Evolutionary conservation across 2,888 invertebrate genomes (phyloP), one percentile per base, ranked within the genome.

Genomic region (Morpho achilles): DNA sequence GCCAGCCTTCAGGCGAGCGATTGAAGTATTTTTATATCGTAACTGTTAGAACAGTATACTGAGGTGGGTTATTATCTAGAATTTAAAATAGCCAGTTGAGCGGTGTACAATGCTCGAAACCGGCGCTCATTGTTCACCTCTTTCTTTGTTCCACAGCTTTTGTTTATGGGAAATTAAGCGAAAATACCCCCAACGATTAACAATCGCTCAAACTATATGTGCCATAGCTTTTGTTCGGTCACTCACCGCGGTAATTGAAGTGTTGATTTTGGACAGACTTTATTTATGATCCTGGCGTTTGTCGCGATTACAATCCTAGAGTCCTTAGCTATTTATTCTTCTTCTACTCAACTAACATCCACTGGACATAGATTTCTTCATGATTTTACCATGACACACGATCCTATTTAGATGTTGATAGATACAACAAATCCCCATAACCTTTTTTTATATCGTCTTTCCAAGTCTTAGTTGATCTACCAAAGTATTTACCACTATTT

Each of bases 141-240:
- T 32, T 62, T 64, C 62, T 60, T 64, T 64, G 62, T 64, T 58
- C 58, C 9, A 50, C 7, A 40, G 57, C 51, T 49, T 62, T 64
- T 64, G 64, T 64, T 62, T 64, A 60, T 58, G 53, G 44, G 60
- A 62, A 58, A 64, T 64, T 62, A 64, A 64, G 64, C 58, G 58
- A 53, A 52, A 64, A 60, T 62, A 61, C 53, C 56, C 51, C 8
- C 43, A 53, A 44, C 59, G 63, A 64, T 64, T 64, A 64, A 60
- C 59, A 57, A 44, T 39, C 57, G 23, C n/a, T 8, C 50, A 44
- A 55, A 55, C 59, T 49, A 53, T 56, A n/a, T 49, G n/a, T 39
- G 10, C 40, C 32, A 9, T 32, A 32, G n/a, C 43, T 8, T 8
- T 43, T 9, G n/a, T 43, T 43, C 43, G 9, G 9, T 43, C 9